Evolutionary conservation across 1,140 invertebrate genomes (phyloP).

Genomic region (Antheraea mylitta): DNA sequence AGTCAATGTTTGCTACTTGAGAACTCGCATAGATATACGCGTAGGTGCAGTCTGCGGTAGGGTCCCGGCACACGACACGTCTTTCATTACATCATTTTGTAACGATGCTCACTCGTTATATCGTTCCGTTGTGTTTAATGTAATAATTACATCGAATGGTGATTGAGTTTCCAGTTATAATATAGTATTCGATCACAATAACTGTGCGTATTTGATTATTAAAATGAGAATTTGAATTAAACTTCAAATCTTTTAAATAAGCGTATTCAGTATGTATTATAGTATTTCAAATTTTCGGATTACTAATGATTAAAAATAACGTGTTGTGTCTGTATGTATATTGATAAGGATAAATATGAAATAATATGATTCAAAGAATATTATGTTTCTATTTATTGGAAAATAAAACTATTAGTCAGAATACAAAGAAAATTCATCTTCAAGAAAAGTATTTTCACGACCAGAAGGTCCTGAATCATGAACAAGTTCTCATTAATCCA

Average conservation of each 20-base stretch:
- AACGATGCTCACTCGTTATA: background rate
- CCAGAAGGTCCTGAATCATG: constrained; percentile 20
- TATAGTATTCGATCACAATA: no score
- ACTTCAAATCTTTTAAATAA: no score
- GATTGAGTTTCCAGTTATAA: no score
- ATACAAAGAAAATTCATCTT: background rate
- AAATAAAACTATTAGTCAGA: background rate
- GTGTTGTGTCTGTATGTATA: no score
- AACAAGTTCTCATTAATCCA: constrained; percentile 26
- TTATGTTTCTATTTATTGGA: background rate
- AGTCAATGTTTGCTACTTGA: background rate
- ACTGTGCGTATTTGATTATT: no score
- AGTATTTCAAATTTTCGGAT: no score
- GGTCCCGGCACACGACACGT: background rate
- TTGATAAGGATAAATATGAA: background rate
- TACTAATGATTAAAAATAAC: no score
- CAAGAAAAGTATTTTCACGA: background rate
- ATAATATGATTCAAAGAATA: background rate
- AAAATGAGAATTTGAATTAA: no score
- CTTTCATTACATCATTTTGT: background rate
- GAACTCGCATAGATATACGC: background rate
- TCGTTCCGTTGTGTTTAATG: background rate
- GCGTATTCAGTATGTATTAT: no score
- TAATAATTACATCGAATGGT: background rate
- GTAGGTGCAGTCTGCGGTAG: background rate